Evolutionary conservation across 2,797 vertebrate species (phyloP), one percentile per base, ranked within the genome.

Genomic region (Champsocephalus esox): DNA sequence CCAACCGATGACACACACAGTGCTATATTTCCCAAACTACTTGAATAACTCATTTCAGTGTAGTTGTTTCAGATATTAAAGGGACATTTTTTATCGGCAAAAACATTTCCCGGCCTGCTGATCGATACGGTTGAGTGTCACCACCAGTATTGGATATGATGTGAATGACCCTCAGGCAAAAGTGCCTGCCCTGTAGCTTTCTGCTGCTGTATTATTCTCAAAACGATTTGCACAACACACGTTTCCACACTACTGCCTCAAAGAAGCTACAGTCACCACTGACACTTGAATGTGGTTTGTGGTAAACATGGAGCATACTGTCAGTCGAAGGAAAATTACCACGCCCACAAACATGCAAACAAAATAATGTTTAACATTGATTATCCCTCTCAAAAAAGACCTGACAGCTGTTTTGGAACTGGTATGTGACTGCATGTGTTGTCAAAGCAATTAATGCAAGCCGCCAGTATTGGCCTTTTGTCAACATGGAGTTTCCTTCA

Each of bases 11-110:
- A 77, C 80, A 78, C 57, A 28, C 24, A 16, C 41, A 12, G 48
- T 24, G 6, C 57, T 68, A 4, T 73, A 70, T 87, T 84, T 84
- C 77, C 61, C 61, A 77, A 80, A 85, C 65, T 88, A 58, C 79
- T 81, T 59, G 60, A 59, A 66, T 8, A 80, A 82, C 21, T 73
- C 71, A 55, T 70, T 88, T 50, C 44, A 58, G 24, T 45, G 57
- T 54, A 51, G 61, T 70, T 73, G 48, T 76, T 69, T 75, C 73
- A 70, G 46, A 78, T 79, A 78, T 77, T 77, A 14, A 50, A 76
- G 60, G 52, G 70, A 38, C 56, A 74, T 77, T 82, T 74, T 67
- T 54, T 70, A 56, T 69, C 52, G 59, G 49, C 62, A 68, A 73
- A 68, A 73, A 76, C 56, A 76, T 87, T 89, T 71, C 73, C 51